A percentile compares a stretch with the other conserved stretches of the same genome.
Conservation (phyloP, 2,113 vertebrate genomes). For the Aegotheles bennettii region DNA sequence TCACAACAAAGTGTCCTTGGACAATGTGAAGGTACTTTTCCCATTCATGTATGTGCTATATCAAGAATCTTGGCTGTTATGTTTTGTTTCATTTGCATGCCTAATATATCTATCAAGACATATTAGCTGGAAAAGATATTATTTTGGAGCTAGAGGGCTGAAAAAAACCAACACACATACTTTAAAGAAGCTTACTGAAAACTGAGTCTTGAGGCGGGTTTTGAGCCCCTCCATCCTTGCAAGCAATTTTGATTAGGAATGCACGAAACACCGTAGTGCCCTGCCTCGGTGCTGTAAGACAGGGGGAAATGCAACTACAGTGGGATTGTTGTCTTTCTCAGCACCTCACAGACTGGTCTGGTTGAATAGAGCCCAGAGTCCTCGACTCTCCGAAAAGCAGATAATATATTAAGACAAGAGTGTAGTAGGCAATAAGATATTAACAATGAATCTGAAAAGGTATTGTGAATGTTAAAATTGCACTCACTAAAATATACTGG, state of each 20-base stretch:
- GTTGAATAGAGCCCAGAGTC: background rate
- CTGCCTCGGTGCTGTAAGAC: background rate
- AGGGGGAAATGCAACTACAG: background rate
- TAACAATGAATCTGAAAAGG: constrained; percentile 69
- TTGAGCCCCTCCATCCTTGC: background rate
- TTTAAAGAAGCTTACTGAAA: background rate
- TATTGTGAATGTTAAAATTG: constrained; percentile 61
- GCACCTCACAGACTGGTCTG: background rate
- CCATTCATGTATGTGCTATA: fast-evolving
- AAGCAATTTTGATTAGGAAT: background rate
- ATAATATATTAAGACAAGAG: constrained; percentile 67
- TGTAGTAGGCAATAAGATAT: constrained; percentile 46
- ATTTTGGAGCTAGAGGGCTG: background rate
- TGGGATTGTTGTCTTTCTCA: background rate
- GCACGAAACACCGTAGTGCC: background rate
- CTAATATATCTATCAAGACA: background rate
- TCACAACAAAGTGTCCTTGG: background rate
- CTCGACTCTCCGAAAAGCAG: background rate
- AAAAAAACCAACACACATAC: background rate
- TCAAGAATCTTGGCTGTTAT: background rate
- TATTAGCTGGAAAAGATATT: background rate
- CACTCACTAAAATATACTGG: constrained; percentile 75
- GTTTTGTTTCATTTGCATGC: too few relatives aligned
- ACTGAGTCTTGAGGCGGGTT: background rate
- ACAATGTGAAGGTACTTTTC: background rate